Percentiles rank a stretch among this genome's conserved stretches.
Evolutionary conservation across 2,888 invertebrate species (phyloP).

Genomic region (Geotrupes spiniger): DNA sequence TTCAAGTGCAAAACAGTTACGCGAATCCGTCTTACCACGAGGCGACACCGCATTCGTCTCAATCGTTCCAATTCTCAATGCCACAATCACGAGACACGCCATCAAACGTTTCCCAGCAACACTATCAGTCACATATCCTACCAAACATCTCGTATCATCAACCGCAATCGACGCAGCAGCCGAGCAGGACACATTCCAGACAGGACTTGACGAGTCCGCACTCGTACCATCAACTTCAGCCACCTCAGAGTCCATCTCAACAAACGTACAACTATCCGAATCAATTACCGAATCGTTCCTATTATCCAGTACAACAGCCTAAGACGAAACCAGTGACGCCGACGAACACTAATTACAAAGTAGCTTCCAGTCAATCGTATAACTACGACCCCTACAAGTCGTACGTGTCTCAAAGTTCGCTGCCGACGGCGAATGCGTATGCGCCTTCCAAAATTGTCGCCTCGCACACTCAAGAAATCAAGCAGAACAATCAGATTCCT

Average conservation of each 20-base stretch:
- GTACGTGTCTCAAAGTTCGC: conserved; percentile 3
- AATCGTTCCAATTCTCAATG: conserved; percentile 21
- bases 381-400: conserved; percentile 15
- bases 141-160: conserved; percentile 31
- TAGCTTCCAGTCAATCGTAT: conserved; percentile 23
- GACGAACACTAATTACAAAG: conserved; percentile 14
- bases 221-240: conserved; percentile 38
- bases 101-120: conserved; percentile 21
- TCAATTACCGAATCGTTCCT: conserved; percentile 13
- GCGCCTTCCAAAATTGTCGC: background rate
- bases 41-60: background rate
- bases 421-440: conserved; percentile 1
- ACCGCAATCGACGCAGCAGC: conserved; percentile 28
- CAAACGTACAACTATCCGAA: conserved; percentile 10
- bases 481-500: conserved; percentile 7
- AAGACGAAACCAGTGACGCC: conserved; percentile 10
- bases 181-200: conserved; percentile 21
- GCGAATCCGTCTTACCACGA: conserved; percentile 2
- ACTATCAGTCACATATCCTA: conserved; percentile 30
- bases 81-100: conserved; percentile 22
- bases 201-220: conserved; percentile 28
- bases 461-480: conserved; percentile 8
- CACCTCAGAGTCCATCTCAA: conserved; percentile 22
- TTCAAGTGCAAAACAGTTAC: background rate
- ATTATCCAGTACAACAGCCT: conserved; percentile 14